Conservation (phyloP, 2,113 vertebrate species). For the Sphaerodactylus townsendi region DNA sequence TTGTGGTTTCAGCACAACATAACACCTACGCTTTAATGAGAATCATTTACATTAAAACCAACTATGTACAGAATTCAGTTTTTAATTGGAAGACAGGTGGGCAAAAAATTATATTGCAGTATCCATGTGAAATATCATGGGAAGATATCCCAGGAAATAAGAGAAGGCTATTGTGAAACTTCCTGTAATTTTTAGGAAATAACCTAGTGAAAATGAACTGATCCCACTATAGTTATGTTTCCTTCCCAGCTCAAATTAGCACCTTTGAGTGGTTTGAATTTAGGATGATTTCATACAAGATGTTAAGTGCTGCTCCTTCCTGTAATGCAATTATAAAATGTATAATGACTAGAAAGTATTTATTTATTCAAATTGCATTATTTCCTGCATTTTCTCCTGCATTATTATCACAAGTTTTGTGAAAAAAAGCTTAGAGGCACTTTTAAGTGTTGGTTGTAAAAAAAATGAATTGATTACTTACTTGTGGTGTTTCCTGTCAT, state of each 20-base stretch:
- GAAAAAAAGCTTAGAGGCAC: background rate
- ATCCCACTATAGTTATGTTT: background rate
- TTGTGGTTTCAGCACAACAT: no score
- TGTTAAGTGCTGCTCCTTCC: background rate
- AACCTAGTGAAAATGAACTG: background rate
- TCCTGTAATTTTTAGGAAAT: background rate
- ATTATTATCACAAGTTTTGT: background rate
- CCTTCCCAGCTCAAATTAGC: background rate
- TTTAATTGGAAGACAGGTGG: background rate
- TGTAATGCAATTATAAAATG: background rate
- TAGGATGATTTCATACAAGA: background rate
- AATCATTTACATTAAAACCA: no score
- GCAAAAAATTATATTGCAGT: background rate
- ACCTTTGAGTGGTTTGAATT: background rate
- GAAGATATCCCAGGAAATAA: background rate
- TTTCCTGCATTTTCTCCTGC: background rate
- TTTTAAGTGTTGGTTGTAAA: background rate
- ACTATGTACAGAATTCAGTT: no score
- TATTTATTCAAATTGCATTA: background rate
- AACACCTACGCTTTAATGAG: no score
- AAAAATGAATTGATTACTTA: slow-evolving; percentile 75
- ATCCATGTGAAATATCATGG: no score
- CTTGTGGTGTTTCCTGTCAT: slow-evolving; percentile 98
- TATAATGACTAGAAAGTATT: background rate
- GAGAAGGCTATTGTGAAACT: background rate